Evolutionary conservation across 1,140 invertebrate genomes (phyloP).

Genomic region (Temnothorax longispinosus): DNA sequence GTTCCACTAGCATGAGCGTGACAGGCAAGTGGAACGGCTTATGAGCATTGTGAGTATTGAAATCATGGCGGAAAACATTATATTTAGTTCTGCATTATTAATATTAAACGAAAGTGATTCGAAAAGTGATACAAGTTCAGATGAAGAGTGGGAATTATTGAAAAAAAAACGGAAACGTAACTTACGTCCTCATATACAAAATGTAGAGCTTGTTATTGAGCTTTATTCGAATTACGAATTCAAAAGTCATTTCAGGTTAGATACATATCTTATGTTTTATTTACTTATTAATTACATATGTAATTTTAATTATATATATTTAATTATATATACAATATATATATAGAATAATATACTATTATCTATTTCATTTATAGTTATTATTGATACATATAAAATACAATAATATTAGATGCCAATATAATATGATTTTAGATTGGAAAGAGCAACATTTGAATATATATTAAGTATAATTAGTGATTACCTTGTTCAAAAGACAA

Average conservation of each 20-base stretch:
- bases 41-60: too few relatives aligned
- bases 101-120: too few relatives aligned
- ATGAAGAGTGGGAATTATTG: not conserved
- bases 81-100: too few relatives aligned
- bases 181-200: not conserved
- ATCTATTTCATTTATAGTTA: too few relatives aligned
- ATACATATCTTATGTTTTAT: not conserved
- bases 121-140: not conserved
- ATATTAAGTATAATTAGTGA: not conserved
- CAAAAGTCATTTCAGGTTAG: slow-evolving; percentile 12
- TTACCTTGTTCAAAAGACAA: not conserved
- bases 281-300: not conserved
- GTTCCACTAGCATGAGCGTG: too few relatives aligned
- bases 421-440: not conserved
- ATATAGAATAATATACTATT: too few relatives aligned
- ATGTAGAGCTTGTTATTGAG: not conserved
- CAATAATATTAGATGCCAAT: not conserved
- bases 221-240: not conserved
- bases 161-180: not conserved
- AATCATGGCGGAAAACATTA: too few relatives aligned
- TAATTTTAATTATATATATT: too few relatives aligned
- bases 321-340: too few relatives aligned
- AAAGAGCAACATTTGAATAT: not conserved
- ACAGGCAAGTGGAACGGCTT: too few relatives aligned
- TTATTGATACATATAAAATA: too few relatives aligned